A percentile compares a stretch with the other conserved stretches of the same genome.
Conservation (phyloP, 2,113 vertebrate species). For the Centropus unirufus region DNA sequence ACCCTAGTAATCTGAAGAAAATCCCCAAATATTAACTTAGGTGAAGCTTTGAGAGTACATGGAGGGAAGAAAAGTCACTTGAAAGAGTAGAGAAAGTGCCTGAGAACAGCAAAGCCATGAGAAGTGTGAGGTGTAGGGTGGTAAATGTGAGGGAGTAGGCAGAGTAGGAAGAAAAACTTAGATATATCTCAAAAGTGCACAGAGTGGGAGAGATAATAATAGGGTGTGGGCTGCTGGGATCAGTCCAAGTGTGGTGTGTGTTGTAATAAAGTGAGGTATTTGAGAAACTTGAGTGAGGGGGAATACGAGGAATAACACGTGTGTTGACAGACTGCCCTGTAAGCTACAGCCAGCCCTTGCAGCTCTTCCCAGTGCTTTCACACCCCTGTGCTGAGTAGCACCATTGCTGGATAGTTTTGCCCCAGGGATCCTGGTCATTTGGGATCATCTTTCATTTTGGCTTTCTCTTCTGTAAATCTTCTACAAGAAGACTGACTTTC, state of each 20-base stretch:
- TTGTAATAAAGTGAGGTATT: slow-evolving; percentile 11
- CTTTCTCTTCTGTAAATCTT: neutral
- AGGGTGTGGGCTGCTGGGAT: slow-evolving; percentile 25
- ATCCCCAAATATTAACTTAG: neutral
- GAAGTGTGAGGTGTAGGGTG: neutral
- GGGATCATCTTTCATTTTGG: neutral
- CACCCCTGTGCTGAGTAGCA: neutral
- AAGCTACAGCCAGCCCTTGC: neutral
- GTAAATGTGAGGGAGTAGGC: neutral
- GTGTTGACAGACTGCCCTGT: neutral
- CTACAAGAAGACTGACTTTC: neutral
- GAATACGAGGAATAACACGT: neutral
- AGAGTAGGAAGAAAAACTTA: neutral
- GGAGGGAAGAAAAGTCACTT: neutral
- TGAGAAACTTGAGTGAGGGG: neutral
- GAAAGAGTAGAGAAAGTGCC: neutral
- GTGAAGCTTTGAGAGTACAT: neutral
- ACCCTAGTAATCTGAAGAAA: neutral
- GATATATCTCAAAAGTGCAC: neutral
- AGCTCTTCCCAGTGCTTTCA: neutral
- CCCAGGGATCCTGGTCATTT: neutral
- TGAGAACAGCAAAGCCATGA: neutral
- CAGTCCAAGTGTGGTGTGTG: neutral
- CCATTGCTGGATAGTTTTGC: neutral
- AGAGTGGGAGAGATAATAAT: slow-evolving; percentile 39